Evolutionary conservation across 2,113 vertebrate species (phyloP).

Genomic region (Atlantisia rogersi): DNA sequence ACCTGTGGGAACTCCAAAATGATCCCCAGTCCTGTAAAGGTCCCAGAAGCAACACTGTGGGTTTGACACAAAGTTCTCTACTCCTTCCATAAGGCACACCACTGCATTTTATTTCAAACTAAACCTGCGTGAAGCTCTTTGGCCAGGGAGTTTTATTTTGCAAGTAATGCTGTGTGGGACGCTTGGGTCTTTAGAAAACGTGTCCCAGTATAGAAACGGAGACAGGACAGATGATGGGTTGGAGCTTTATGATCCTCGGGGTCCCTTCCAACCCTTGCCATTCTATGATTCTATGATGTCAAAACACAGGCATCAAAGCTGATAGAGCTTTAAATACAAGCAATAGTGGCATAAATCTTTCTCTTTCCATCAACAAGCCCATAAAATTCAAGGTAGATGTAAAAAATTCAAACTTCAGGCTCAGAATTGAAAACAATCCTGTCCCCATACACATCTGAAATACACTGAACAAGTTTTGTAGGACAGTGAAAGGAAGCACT

Average conservation of each 20-base stretch:
- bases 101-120: background rate
- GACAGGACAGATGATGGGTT: background rate
- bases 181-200: background rate
- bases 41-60: background rate
- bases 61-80: background rate
- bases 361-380: background rate
- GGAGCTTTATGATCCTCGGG: too few species aligned
- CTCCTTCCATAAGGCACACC: background rate
- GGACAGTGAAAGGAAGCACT: background rate
- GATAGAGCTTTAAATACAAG: background rate
- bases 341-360: background rate
- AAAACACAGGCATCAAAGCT: background rate
- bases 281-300: too few species aligned
- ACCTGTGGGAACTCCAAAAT: background rate
- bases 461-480: background rate
- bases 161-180: background rate
- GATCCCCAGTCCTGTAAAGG: background rate
- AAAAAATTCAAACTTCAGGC: background rate
- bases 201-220: background rate
- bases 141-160: background rate
- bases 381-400: background rate
- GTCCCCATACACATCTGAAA: background rate
- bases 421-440: background rate
- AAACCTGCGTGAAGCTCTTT: background rate
- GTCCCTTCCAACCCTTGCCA: too few species aligned